phyloP scores from a whole-genome alignment of 2,113 vertebrate genomes.

The Bubalus kerabau region DNA sequence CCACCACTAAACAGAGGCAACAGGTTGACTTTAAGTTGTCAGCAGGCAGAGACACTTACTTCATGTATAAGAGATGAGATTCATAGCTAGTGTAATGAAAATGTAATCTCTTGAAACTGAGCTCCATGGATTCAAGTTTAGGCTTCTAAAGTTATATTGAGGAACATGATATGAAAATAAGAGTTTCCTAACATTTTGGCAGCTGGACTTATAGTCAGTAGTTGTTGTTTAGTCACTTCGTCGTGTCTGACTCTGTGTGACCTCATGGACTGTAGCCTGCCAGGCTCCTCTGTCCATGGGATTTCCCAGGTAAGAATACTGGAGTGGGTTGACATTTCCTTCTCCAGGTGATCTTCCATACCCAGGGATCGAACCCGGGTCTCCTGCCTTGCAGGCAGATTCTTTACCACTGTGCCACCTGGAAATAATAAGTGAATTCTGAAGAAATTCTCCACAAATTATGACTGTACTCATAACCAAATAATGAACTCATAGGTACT shows the following conservation, averaged over 20 bases:
- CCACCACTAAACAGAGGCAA: background rate
- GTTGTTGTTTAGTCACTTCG: background rate
- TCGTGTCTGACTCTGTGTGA: background rate
- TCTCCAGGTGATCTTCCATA: background rate
- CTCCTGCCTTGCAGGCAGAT: background rate
- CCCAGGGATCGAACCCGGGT: background rate
- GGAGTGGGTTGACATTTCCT: background rate
- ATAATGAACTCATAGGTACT: constrained; percentile 34
- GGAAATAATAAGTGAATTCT: constrained; percentile 4
- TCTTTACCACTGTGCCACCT: background rate
- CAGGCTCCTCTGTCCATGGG: background rate
- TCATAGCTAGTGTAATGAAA: background rate
- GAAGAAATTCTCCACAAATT: background rate
- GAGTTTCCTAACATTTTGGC: background rate
- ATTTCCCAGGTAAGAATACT: background rate
- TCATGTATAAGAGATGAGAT: background rate
- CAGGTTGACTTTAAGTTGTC: background rate
- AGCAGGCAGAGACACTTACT: background rate
- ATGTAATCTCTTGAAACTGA: background rate
- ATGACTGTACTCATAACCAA: background rate
- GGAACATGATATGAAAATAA: background rate
- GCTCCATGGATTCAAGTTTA: background rate
- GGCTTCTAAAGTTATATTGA: background rate
- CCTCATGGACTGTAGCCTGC: background rate
- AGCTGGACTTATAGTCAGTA: background rate